Evolutionary conservation across 2,113 vertebrate genomes (phyloP), one percentile per base, ranked within the genome.

Genomic region (Siphamia tubifer): DNA sequence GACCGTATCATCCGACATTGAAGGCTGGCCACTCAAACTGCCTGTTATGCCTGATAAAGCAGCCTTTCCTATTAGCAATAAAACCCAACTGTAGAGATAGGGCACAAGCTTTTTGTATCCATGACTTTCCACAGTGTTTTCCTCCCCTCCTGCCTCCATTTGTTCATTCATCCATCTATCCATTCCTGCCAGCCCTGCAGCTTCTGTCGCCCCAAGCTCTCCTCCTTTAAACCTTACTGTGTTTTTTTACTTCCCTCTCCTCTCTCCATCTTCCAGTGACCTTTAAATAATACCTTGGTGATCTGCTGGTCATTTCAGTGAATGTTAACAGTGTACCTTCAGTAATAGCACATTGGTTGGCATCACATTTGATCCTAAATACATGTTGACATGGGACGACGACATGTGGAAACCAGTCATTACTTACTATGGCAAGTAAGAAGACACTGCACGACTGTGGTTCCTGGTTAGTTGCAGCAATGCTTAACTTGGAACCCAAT

Each of bases 11-110:
- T 9, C 30, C 17, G 17, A 32, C 39, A 28, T 53, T 38, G 55
- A 45, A 56, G 16, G 2, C 21, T 8, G 42, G 31, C 13, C 13
- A n/a, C 23, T 45, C 43, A 56, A 25, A 35, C 17, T 2, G 6
- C 11, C 25, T 3, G 39, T 48, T 54, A 32, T 6, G 32, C 44
- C 9, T 30, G 51, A 83, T 49, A 27, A 71, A 68, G 53, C 8
- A 0, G 17, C 20, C n/a, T 66, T 53, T 79, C 64, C 71, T 9
- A 52, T 79, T 21, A 71, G 65, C 43, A 62, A 63, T 81, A 74
- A 67, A 77, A 66, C 11, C 36, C 44, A 34, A 20, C 8, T 9
- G 36, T 24, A 3, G 49, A 57, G 43, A 58, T 4, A 34, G 1
- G 38, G 45, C 73, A 67, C 45, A 20, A 12, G n/a, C 17, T 44